These are phyloP conservation scores for Elgaria multicarinata DNA, from an alignment of 2,113 vertebrate species.

Conservation along the genomic window DNA sequence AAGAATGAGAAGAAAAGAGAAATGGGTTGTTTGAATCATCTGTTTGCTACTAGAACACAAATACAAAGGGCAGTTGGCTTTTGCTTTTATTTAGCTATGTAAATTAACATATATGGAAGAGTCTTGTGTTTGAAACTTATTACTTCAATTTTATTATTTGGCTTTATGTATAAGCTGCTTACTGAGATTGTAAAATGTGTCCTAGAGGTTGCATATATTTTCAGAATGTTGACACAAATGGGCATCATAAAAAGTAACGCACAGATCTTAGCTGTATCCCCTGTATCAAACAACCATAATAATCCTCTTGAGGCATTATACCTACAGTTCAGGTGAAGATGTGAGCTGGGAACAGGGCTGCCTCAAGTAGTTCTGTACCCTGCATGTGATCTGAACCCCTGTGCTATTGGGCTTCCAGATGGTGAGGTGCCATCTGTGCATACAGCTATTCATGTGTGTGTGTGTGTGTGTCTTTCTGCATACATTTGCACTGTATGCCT, in stretches of 20 bases:
- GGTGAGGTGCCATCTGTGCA: no score
- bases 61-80: constrained; percentile 66
- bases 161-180: constrained; percentile 66
- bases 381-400: no score
- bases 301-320: no score
- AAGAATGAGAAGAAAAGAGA: constrained; percentile 41
- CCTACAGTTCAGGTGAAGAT: no score
- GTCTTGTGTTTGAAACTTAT: constrained; percentile 72
- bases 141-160: constrained; percentile 74
- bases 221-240: constrained; percentile 29
- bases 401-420: no score
- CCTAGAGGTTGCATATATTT: constrained; percentile 46
- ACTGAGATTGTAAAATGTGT: constrained; percentile 67
- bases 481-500: no score
- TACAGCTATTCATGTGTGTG: no score
- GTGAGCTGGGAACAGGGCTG: no score
- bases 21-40: constrained; percentile 28
- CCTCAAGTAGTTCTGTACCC: no score
- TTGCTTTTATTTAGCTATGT: constrained; percentile 74
- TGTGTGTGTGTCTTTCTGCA: no score
- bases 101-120: constrained; percentile 72
- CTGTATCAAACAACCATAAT: background rate
- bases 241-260: constrained; percentile 8
- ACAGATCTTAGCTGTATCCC: constrained; percentile 21
- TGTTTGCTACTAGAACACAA: constrained; percentile 51